Percentiles rank a stretch among this genome's conserved stretches.
phyloP scores from a whole-genome alignment of 1,140 invertebrate genomes.

The Pectinophora gossypiella region DNA sequence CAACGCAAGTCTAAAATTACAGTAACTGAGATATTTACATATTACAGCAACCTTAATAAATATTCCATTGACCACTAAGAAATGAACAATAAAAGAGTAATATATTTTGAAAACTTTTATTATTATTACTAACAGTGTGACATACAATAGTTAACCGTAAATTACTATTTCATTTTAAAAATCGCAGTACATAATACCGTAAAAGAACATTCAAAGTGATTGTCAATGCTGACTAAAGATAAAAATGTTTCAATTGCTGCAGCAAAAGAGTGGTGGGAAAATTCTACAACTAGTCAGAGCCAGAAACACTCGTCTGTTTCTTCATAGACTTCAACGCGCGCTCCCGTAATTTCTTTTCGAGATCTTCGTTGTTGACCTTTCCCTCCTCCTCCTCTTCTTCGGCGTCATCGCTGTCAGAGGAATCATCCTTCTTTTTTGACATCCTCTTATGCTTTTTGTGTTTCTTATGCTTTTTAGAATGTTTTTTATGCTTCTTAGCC shows the following conservation, averaged over 20 bases:
- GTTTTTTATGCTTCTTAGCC: conserved; percentile 80
- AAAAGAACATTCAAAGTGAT: conserved; percentile 28
- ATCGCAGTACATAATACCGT: conserved; percentile 24
- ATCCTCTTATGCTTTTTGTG: conserved; percentile 79
- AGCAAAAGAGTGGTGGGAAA: neutral
- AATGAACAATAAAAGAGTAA: neutral
- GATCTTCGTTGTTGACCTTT: conserved; percentile 86
- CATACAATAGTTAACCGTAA: conserved; percentile 50
- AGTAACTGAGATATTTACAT: too few relatives aligned
- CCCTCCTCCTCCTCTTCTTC: conserved; percentile 82
- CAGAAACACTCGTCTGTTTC: conserved; percentile 72
- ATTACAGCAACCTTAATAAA: too few relatives aligned
- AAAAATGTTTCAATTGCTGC: neutral
- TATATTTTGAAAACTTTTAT: conserved; percentile 26
- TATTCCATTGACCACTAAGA: too few relatives aligned
- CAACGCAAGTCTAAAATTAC: too few relatives aligned
- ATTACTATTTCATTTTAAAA: conserved; percentile 44
- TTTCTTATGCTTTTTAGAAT: conserved; percentile 83
- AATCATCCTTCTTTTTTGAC: conserved; percentile 80
- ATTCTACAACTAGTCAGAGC: conserved; percentile 49
- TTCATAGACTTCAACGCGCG: conserved; percentile 85
- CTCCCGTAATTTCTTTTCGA: conserved; percentile 91
- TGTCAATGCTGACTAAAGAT: neutral
- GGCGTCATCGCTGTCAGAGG: conserved; percentile 78
- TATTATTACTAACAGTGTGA: conserved; percentile 61